A percentile compares a stretch with the other conserved stretches of the same genome.
Evolutionary conservation across 1,140 invertebrate genomes (phyloP).

Genomic region (Trissolcus basalis): DNA sequence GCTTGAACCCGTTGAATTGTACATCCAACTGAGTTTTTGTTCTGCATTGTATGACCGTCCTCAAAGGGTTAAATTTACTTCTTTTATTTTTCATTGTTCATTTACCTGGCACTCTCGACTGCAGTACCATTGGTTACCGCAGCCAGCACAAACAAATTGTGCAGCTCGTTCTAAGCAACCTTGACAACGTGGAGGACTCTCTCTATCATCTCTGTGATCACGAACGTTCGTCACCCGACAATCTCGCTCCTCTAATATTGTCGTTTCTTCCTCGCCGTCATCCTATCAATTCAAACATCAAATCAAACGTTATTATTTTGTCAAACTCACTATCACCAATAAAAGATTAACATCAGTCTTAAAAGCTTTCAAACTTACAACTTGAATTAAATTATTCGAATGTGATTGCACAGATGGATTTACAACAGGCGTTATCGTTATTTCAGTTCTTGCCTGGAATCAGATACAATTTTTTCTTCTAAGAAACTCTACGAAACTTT

Average conservation of each 20-base stretch:
- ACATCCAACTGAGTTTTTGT: too few relatives aligned
- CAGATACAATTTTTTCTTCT: neutral
- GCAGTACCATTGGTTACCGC: constrained; percentile 93
- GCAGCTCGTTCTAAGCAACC: constrained; percentile 86
- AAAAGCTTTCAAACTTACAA: constrained; percentile 63
- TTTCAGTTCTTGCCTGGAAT: constrained; percentile 75
- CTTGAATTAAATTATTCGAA: constrained; percentile 69
- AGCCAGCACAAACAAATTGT: constrained; percentile 90
- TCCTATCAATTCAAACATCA: constrained; percentile 70
- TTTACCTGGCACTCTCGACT: constrained; percentile 89
- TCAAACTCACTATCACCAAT: neutral
- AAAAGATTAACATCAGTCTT: constrained; percentile 2
- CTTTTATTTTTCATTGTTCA: too few relatives aligned
- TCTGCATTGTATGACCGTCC: too few relatives aligned
- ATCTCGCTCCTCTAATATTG: constrained; percentile 82
- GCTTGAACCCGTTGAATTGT: too few relatives aligned
- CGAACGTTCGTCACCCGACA: constrained; percentile 67
- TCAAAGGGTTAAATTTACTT: too few relatives aligned
- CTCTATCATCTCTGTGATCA: constrained; percentile 71
- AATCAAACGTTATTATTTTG: too few relatives aligned
- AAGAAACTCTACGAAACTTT: neutral
- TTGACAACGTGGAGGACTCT: constrained; percentile 80
- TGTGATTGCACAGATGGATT: constrained; percentile 68
- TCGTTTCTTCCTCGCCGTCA: constrained; percentile 78
- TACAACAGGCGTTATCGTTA: constrained; percentile 78